A percentile compares a stretch with the other conserved stretches of the same genome.
Evolutionary conservation across 2,888 invertebrate genomes (phyloP).

Genomic region (Chirona hameri): DNA sequence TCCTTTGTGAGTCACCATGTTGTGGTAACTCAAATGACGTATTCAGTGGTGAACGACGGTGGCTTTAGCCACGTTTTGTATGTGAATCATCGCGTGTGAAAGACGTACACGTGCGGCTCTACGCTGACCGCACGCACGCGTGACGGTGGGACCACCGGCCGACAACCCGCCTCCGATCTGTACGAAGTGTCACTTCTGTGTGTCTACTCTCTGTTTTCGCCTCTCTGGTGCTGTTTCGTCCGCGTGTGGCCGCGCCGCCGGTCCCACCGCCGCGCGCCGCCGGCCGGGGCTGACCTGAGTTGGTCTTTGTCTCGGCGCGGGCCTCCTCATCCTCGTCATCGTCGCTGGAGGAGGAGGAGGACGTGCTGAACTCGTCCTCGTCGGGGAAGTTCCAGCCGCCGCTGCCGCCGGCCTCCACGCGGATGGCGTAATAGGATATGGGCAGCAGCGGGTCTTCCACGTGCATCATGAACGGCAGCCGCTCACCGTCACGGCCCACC

Average conservation of each 20-base stretch:
- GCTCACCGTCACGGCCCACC: constrained; percentile 23
- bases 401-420: not conserved
- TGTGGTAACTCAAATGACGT: too few relatives aligned
- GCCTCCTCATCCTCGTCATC: not conserved
- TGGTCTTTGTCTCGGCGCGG: not conserved
- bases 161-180: not conserved
- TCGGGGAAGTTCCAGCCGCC: constrained; percentile 14
- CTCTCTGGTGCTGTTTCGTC: not conserved
- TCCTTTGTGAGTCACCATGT: too few relatives aligned
- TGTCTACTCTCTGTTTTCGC: not conserved
- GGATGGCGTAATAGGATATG: constrained; percentile 3
- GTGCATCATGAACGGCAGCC: constrained; percentile 7
- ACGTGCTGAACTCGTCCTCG: constrained; percentile 26
- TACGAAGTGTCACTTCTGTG: not conserved
- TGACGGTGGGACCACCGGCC: not conserved
- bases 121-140: too few relatives aligned
- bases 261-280: constrained; percentile 5
- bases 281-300: not conserved
- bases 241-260: not conserved
- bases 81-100: too few relatives aligned
- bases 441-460: not conserved
- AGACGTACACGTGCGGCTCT: too few relatives aligned
- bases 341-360: not conserved
- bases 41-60: too few relatives aligned
- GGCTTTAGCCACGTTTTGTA: too few relatives aligned